These are phyloP conservation scores for Actias luna DNA, from an alignment of 2,888 invertebrate genomes.

Conservation along the genomic window DNA sequence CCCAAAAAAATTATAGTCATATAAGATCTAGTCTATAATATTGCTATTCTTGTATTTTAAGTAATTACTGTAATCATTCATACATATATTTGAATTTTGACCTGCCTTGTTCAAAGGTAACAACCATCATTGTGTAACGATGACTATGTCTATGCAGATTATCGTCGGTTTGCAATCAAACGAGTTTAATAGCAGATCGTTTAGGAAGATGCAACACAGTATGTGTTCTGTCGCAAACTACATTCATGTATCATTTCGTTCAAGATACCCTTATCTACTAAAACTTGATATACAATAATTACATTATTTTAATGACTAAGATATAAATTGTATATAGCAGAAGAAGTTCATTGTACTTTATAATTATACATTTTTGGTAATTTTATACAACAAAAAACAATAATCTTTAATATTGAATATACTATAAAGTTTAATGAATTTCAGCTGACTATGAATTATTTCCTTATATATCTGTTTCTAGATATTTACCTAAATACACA, in stretches of 20 bases:
- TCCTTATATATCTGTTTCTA: no score
- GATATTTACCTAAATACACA: no score
- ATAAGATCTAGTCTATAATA: no score
- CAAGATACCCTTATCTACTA: not conserved
- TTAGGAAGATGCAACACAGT: constrained; percentile 2
- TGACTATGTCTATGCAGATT: not conserved
- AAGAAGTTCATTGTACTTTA: not conserved
- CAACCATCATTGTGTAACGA: not conserved
- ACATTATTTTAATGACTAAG: not conserved
- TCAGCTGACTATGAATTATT: no score
- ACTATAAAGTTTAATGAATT: no score
- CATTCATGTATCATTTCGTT: constrained; percentile 1
- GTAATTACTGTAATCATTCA: no score
- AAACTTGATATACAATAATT: not conserved
- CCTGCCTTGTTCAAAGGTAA: constrained; percentile 5
- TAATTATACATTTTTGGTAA: not conserved
- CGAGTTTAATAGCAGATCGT: constrained; percentile 4
- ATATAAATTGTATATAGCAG: not conserved
- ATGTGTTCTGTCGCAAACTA: not conserved
- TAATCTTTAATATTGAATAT: no score
- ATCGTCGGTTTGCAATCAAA: not conserved
- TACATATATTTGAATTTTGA: not conserved
- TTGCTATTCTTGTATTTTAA: no score
- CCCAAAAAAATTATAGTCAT: no score
- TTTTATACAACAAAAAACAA: no score